Conservation (phyloP, 2,888 invertebrate species). For the Lithophane socia region DNA sequence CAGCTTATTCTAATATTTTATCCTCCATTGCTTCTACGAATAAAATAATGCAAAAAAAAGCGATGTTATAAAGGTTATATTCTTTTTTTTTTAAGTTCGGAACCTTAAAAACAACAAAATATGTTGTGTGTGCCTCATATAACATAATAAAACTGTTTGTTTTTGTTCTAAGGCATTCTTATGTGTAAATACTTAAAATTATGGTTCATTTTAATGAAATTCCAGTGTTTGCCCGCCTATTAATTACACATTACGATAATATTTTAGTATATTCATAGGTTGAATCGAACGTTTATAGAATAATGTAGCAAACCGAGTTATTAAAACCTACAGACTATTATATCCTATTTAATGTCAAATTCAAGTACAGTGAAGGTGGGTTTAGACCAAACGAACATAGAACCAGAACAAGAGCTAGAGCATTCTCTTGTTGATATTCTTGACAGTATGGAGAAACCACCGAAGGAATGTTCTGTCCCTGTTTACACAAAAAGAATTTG, state of each 20-base stretch:
- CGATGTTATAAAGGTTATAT: not conserved
- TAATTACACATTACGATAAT: constrained; percentile 52
- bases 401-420: too few species aligned
- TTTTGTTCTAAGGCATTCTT: constrained; percentile 33
- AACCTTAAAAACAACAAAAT: constrained; percentile 2
- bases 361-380: constrained; percentile 31
- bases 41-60: constrained; percentile 21
- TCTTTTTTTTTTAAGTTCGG: not conserved
- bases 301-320: constrained; percentile 12
- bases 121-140: constrained; percentile 20
- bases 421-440: too few species aligned
- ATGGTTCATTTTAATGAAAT: constrained; percentile 58
- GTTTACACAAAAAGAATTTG: too few species aligned
- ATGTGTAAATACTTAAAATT: constrained; percentile 53
- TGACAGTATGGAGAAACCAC: too few species aligned
- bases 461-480: too few species aligned
- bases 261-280: constrained; percentile 51
- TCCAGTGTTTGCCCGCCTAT: constrained; percentile 72
- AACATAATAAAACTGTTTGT: constrained; percentile 35
- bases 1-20: constrained; percentile 33
- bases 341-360: constrained; percentile 20
- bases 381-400: too few species aligned
- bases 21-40: constrained; percentile 27
- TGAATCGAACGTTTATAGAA: constrained; percentile 34
- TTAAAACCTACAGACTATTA: constrained; percentile 4